These are phyloP conservation scores for Metacarcinus magister DNA, from an alignment of 2,888 invertebrate species.

Conservation along the genomic window DNA sequence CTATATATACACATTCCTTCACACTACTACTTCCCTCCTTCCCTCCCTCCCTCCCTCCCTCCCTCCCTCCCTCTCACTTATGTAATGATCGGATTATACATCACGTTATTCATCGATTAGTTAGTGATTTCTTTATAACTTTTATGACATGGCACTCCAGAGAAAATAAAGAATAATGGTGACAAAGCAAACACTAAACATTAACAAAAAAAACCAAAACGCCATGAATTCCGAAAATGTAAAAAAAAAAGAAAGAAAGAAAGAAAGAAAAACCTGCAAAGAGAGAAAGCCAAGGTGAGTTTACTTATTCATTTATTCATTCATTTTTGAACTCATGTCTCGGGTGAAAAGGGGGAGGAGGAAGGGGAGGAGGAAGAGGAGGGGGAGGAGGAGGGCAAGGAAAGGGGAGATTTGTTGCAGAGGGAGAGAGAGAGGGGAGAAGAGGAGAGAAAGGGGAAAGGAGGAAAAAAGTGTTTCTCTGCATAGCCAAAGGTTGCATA, in stretches of 20 bases:
- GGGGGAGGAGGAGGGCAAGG: not conserved
- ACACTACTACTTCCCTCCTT: not conserved
- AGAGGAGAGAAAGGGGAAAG: not conserved
- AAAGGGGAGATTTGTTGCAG: no score
- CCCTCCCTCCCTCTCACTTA: no score
- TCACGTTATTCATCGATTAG: not conserved
- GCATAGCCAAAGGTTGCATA: not conserved
- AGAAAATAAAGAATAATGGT: not conserved
- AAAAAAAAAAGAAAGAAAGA: not conserved
- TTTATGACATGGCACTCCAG: not conserved
- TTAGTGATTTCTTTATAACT: not conserved
- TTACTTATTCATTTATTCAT: not conserved
- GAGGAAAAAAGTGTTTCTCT: not conserved
- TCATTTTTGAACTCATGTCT: not conserved
- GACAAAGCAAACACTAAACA: not conserved
- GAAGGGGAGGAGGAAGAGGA: not conserved
- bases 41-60: no score
- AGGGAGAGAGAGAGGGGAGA: no score
- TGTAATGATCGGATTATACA: not conserved
- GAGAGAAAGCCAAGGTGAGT: not conserved
- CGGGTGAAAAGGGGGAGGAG: not conserved
- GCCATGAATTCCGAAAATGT: not conserved
- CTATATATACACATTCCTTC: not conserved
- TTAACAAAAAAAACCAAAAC: not conserved
- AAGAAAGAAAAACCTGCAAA: not conserved